Evolutionary conservation across 2,888 invertebrate species (phyloP).

Genomic region (Platycheirus rosarum): DNA sequence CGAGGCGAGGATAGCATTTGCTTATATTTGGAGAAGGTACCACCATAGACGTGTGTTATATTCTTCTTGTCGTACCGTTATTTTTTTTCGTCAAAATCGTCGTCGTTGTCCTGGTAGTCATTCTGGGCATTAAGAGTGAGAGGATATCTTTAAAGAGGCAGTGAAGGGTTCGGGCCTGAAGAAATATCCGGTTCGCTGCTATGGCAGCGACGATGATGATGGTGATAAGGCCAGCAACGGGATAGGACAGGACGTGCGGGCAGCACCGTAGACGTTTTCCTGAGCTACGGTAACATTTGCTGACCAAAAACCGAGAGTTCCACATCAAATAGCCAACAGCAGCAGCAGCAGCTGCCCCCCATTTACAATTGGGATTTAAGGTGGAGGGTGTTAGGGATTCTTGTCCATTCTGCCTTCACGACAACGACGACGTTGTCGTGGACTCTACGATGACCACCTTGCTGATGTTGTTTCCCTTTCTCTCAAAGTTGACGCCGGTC

Average conservation of each 20-base stretch:
- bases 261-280: conserved; percentile 49
- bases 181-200: conserved; percentile 72
- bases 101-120: conserved; percentile 36
- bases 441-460: conserved; percentile 70
- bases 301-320: conserved; percentile 74
- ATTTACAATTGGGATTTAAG: conserved; percentile 69
- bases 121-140: conserved; percentile 70
- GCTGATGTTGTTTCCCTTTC: conserved; percentile 66
- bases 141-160: conserved; percentile 74
- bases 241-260: not conserved
- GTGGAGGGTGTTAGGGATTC: conserved; percentile 35
- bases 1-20: conserved; percentile 62
- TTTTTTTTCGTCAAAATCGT: conserved; percentile 36
- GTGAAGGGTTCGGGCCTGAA: conserved; percentile 73
- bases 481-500: conserved; percentile 31
- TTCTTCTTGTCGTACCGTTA: conserved; percentile 69
- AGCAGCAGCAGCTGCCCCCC: conserved; percentile 70
- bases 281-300: conserved; percentile 72
- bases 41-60: conserved; percentile 67
- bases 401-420: conserved; percentile 55
- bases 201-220: conserved; percentile 53
- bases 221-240: conserved; percentile 24
- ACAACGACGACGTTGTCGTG: conserved; percentile 40
- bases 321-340: conserved; percentile 74
- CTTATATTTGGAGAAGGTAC: conserved; percentile 73